These are phyloP conservation scores for Phengaris alcon DNA, from an alignment of 2,888 invertebrate species.

Conservation along the genomic window DNA sequence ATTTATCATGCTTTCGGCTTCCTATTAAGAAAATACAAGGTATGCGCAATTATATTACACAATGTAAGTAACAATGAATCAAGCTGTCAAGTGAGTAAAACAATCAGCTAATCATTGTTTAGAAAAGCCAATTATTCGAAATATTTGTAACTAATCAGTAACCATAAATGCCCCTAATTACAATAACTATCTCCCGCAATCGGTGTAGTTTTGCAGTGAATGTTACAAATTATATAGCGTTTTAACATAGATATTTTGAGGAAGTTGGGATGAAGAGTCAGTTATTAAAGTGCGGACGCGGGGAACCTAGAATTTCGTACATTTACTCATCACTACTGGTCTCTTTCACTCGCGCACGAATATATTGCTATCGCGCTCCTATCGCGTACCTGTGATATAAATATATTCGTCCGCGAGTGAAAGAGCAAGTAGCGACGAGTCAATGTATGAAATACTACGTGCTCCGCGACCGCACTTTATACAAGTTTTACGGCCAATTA, in stretches of 20 bases:
- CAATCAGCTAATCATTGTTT: slow-evolving; percentile 22
- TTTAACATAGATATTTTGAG: not conserved
- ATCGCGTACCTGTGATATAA: too few relatives aligned
- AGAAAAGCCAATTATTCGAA: slow-evolving; percentile 13
- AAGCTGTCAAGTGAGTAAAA: slow-evolving; percentile 17
- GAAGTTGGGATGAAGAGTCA: not conserved
- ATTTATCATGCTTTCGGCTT: slow-evolving; percentile 22
- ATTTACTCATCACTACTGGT: too few relatives aligned
- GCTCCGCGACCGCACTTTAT: too few relatives aligned
- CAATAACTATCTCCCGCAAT: not conserved
- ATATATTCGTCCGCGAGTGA: too few relatives aligned
- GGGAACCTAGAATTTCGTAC: too few relatives aligned
- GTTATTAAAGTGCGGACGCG: too few relatives aligned
- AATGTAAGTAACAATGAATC: slow-evolving; percentile 19
- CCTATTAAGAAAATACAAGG: not conserved
- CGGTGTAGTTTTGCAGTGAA: not conserved
- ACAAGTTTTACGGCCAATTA: too few relatives aligned
- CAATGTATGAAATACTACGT: too few relatives aligned
- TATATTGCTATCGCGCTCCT: too few relatives aligned
- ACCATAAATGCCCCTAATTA: not conserved
- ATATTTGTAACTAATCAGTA: not conserved
- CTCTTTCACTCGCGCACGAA: too few relatives aligned
- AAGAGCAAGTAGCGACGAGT: too few relatives aligned
- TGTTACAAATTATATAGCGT: not conserved
- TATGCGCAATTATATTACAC: slow-evolving; percentile 9